These are phyloP conservation scores for Phrynocephalus vlangalii DNA, from an alignment of 2,797 vertebrate genomes.

Conservation along the genomic window DNA sequence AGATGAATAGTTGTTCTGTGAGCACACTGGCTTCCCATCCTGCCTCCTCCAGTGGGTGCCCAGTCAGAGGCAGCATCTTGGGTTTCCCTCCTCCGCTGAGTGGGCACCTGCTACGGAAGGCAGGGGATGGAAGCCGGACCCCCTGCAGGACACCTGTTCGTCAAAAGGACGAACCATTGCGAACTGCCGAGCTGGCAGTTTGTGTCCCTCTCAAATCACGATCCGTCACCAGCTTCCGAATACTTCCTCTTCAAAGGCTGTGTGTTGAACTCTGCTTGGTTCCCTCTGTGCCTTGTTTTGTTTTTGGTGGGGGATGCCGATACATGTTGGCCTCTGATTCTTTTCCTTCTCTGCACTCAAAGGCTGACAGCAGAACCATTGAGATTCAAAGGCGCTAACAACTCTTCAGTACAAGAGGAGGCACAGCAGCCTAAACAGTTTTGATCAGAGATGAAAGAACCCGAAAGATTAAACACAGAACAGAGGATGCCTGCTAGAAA, in stretches of 20 bases:
- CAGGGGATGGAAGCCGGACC: too few species aligned
- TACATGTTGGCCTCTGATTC: conserved; percentile 2
- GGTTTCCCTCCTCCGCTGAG: too few species aligned
- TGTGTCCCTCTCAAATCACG: background rate
- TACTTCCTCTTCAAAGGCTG: background rate
- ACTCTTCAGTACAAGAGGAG: conserved; percentile 10
- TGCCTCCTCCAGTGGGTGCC: too few species aligned
- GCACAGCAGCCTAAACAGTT: background rate
- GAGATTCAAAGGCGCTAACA: conserved; percentile 10
- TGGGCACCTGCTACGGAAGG: too few species aligned
- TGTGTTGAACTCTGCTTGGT: background rate
- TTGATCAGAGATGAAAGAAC: conserved; percentile 28
- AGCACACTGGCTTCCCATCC: too few species aligned
- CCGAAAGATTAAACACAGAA: background rate
- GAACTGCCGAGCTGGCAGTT: too few species aligned
- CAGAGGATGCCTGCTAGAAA: conserved; percentile 9
- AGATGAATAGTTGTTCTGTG: too few species aligned
- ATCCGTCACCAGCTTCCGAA: conserved; percentile 13
- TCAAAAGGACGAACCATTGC: too few species aligned
- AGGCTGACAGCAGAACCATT: conserved; percentile 12
- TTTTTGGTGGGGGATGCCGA: background rate
- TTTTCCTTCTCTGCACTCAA: background rate
- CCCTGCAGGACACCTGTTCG: too few species aligned
- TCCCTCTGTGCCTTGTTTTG: background rate
- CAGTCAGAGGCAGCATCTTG: too few species aligned